Evolutionary conservation across 1,140 invertebrate species (phyloP), one percentile per base, ranked within the genome.

Genomic region (Drosophila parvula): DNA sequence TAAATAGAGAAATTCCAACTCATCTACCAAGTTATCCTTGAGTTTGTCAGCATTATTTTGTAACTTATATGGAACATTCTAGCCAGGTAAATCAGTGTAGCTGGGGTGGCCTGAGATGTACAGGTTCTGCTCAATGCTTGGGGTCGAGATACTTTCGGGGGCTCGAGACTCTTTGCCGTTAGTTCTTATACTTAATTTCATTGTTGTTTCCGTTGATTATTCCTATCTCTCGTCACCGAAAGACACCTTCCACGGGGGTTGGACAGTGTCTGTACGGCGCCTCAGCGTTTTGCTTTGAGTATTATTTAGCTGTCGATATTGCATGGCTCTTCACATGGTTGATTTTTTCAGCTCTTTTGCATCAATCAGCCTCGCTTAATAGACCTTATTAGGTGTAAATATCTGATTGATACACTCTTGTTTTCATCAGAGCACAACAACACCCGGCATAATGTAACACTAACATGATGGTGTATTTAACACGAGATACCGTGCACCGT

Each of bases 401-500:
- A 22, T 40, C 47, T 71, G 43, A 70, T 70, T 58, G 68, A 70
- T 71, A 30, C 30, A 36, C 11, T 30, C 44, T 16, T 30, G 11
- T 50, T 48, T 47, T 32, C 9, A 27, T 32, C 9, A 27, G 58
- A n/a, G 9, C n/a, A n/a, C n/a, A n/a, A n/a, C n/a, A 47, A 48
- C 32, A 69, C 30, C 47, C 16, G 28, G 4, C 28, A 27, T 58
- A 58, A 58, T 16, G 28, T 16, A 18, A 7, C 36, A 57, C 56
- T 41, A 45, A 43, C 40, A 16, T 55, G 51, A 55, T n/a, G 51
- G 51, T 41, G 61, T 59, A 59, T 59, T 73, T 73, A 71, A 59
- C 69, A 59, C 67, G 69, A 71, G 69, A 71, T 50, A 36, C 47
- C 67, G 48, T 62, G 68, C 60, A 55, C 32, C 34, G 57, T 40